A percentile compares a stretch with the other conserved stretches of the same genome.
Conservation (phyloP, 2,888 invertebrate species). For the Athalia circularis region DNA sequence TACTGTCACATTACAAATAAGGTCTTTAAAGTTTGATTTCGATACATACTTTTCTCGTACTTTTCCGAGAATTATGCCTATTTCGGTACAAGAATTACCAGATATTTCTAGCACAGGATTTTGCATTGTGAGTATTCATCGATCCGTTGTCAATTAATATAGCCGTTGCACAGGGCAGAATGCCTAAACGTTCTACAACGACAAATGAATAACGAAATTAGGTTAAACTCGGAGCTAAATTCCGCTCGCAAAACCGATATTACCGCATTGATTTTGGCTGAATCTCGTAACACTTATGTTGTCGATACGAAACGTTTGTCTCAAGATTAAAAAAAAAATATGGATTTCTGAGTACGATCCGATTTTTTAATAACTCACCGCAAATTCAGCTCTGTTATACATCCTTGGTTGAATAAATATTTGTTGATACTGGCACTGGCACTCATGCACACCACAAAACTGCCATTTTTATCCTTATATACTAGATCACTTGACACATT, state of each 20-base stretch:
- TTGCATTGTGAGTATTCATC: too few species aligned
- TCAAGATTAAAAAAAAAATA: neutral
- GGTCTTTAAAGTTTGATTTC: too few species aligned
- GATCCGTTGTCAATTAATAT: too few species aligned
- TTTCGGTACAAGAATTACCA: too few species aligned
- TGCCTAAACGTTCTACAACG: neutral
- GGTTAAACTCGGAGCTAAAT: slow-evolving; percentile 39
- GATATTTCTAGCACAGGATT: too few species aligned
- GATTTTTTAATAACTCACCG: slow-evolving; percentile 30
- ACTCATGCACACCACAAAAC: slow-evolving; percentile 57
- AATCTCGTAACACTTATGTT: slow-evolving; percentile 14
- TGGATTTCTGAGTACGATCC: neutral
- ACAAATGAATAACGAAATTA: slow-evolving; percentile 35
- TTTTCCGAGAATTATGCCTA: too few species aligned
- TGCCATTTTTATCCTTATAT: slow-evolving; percentile 45
- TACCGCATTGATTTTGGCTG: slow-evolving; percentile 42
- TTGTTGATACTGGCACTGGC: slow-evolving; percentile 51
- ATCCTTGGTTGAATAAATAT: slow-evolving; percentile 45
- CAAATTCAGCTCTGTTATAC: slow-evolving; percentile 28
- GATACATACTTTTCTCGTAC: too few species aligned
- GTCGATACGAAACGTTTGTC: too few species aligned
- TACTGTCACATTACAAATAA: slow-evolving; percentile 8
- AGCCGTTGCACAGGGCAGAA: too few species aligned
- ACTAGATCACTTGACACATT: neutral
- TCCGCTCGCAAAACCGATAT: slow-evolving; percentile 18